phyloP scores from a whole-genome alignment of 2,797 vertebrate species.

The Melopsittacus undulatus region DNA sequence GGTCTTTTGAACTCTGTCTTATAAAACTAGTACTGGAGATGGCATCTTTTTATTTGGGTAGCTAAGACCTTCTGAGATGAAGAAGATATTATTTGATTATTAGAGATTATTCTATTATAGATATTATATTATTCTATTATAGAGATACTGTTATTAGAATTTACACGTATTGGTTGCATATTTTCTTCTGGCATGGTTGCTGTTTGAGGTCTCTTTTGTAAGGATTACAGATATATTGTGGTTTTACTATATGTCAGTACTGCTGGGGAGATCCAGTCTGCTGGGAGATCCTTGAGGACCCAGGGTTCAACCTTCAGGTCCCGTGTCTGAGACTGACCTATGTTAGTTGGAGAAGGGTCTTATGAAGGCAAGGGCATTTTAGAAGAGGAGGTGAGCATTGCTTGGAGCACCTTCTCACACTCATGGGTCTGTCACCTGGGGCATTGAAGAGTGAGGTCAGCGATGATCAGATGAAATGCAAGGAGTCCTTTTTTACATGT shows the following conservation, averaged over 20 bases:
- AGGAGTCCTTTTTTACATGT: background rate
- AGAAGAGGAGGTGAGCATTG: background rate
- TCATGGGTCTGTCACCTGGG: background rate
- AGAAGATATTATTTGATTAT: background rate
- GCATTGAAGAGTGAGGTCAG: background rate
- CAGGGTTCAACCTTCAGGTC: background rate
- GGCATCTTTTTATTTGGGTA: background rate
- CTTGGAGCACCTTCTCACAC: background rate
- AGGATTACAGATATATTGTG: no score
- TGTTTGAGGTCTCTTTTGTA: background rate
- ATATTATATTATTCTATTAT: no score
- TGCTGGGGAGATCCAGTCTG: background rate
- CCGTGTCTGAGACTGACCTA: rapidly evolving
- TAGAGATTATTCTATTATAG: no score
- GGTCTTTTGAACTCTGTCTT: background rate
- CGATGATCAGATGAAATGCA: background rate
- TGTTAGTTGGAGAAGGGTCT: background rate
- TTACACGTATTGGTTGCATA: background rate
- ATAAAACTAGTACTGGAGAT: background rate
- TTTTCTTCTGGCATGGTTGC: background rate
- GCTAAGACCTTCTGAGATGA: background rate
- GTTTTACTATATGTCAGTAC: background rate
- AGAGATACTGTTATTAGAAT: background rate
- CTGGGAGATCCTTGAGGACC: background rate
- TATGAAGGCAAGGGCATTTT: background rate